phyloP scores from a whole-genome alignment of 1,140 invertebrate genomes.

The Orussus abietinus region DNA sequence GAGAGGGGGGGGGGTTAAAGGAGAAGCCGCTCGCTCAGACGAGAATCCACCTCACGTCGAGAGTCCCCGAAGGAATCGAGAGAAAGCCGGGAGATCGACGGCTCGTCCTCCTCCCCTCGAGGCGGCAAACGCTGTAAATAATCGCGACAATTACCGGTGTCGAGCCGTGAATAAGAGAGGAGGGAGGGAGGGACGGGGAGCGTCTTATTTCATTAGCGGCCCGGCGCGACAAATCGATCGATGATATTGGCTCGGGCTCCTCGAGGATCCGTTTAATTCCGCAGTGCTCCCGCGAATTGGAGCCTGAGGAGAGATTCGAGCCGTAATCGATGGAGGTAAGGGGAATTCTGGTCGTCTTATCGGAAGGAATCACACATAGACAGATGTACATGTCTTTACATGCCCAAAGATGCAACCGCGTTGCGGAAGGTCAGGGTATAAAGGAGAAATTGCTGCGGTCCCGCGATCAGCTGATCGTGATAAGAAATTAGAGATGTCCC shows the following conservation, averaged over 20 bases:
- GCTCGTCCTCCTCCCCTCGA: slow-evolving; percentile 1
- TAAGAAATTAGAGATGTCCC: too few relatives aligned
- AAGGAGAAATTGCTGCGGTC: too few relatives aligned
- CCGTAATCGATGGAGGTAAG: too few relatives aligned
- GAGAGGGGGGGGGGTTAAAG: slow-evolving; percentile 1
- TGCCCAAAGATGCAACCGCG: too few relatives aligned
- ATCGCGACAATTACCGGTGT: slow-evolving; percentile 6
- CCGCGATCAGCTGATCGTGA: too few relatives aligned
- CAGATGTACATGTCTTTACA: too few relatives aligned
- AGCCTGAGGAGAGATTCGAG: too few relatives aligned
- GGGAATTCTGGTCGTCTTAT: too few relatives aligned
- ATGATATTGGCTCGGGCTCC: slow-evolving; percentile 9
- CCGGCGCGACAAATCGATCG: slow-evolving; percentile 10
- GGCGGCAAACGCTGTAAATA: slow-evolving; percentile 7
- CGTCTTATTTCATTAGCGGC: slow-evolving; percentile 11
- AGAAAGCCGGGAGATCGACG: not conserved
- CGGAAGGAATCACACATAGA: too few relatives aligned
- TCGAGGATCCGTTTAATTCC: too few relatives aligned
- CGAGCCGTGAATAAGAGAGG: not conserved
- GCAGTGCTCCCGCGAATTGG: too few relatives aligned
- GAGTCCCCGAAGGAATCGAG: not conserved
- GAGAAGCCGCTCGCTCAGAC: not conserved
- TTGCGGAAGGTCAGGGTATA: too few relatives aligned
- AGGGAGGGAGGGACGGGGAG: not conserved
- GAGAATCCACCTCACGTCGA: not conserved